Base-by-base conservation (phyloP, 2,888 invertebrate species). In the Phengaris arion region DNA sequence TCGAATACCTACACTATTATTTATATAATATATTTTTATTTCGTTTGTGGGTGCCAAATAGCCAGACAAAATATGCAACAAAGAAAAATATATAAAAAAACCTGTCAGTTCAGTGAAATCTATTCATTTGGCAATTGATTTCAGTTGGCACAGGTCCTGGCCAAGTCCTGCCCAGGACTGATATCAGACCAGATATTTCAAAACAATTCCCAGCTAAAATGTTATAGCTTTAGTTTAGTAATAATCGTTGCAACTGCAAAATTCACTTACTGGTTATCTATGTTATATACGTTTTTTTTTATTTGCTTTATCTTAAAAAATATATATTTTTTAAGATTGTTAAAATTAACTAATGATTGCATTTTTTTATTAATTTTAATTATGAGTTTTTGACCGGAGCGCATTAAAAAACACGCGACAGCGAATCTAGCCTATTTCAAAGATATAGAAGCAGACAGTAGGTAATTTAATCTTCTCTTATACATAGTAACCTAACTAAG, bases 121-220 rank as follows among this genome's bases (percentile, higher is more conserved):
- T 70, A 51, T 72, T 72, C 72, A 54, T 51, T 72, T 72, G 72
- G 72, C 72, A 72, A 72, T 72, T 72, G 72, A 52, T 72, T 72
- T 10, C 72, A 72, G 10, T 72, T 72, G 72, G 72, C 72, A 72
- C 54, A 52, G 72, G 22, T 54, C 54, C 35, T 72, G 72, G 22
- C 48, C 51, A 52, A 52, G 22, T 13, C 12, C 72, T 52, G 52
- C 12, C 6, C 54, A 35, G 46, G 59, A 59, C 45, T 35, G 2
- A 35, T 35, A 35, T 52, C 64, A 64, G 35, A 35, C 1, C 64
- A 54, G 12, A 54, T 54, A 54, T 54, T 72, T 54, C 52, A 13
- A 72, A 72, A 52, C 52, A 72, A 72, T 22, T 72, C 12, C 54
- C 13, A 35, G 54, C 51, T 35, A 35, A 64, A 64, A 64, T 64